A percentile compares a stretch with the other conserved stretches of the same genome.
These are phyloP conservation scores for Cacatua alba DNA, from an alignment of 2,113 vertebrate species.

Conservation along the genomic window DNA sequence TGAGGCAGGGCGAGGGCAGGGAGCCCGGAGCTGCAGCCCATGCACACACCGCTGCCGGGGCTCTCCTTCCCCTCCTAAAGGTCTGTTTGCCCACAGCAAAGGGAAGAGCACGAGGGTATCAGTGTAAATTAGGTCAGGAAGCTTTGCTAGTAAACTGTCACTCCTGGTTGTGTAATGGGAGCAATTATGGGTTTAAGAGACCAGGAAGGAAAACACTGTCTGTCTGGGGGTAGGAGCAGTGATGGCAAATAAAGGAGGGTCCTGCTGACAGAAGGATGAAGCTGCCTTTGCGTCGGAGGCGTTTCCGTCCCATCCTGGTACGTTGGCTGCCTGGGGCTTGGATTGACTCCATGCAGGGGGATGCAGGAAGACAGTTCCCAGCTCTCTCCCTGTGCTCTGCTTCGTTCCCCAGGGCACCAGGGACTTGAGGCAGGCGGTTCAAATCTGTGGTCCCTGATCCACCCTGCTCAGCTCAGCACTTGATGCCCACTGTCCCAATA, in stretches of 20 bases:
- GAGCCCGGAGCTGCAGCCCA: background rate
- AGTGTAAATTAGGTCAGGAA: conserved; percentile 48
- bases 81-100: background rate
- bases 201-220: background rate
- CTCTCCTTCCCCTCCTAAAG: background rate
- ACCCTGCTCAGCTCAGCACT: background rate
- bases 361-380: background rate
- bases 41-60: background rate
- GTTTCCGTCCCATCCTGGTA: background rate
- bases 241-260: conserved; percentile 41
- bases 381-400: background rate
- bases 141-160: conserved; percentile 52
- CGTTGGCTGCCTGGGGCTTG: background rate
- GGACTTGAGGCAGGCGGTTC: background rate
- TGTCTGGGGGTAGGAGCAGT: conserved; percentile 4
- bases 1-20: background rate
- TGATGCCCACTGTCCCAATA: background rate
- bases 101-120: background rate
- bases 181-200: conserved; percentile 46
- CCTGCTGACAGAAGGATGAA: conserved; percentile 45
- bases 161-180: conserved; percentile 40
- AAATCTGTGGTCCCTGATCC: background rate
- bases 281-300: background rate
- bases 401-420: background rate
- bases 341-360: background rate